These are phyloP conservation scores for Gallinago paraguaiae DNA, from an alignment of 2,113 vertebrate genomes.

Conservation along the genomic window DNA sequence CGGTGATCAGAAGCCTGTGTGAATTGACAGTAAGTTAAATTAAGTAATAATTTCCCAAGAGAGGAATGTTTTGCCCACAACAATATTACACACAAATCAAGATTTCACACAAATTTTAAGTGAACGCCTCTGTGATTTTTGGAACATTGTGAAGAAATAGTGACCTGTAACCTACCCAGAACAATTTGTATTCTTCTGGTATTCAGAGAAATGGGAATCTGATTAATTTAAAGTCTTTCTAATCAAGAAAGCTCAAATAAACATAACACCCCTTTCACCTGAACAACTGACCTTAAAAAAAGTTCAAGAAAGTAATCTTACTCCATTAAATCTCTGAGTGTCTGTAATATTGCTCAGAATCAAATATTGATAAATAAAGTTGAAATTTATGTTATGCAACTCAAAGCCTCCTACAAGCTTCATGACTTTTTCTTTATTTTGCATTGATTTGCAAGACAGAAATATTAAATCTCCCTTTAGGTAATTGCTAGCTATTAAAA, in stretches of 20 bases:
- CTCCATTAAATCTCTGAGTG: neutral
- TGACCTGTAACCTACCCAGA: neutral
- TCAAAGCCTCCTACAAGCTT: neutral
- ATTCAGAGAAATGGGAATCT: neutral
- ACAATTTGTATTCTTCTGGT: neutral
- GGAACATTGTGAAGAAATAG: neutral
- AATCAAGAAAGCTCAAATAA: neutral
- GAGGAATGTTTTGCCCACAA: neutral
- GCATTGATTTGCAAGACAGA: neutral
- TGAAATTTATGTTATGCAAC: neutral
- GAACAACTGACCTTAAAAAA: neutral
- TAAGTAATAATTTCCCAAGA: neutral
- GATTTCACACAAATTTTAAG: neutral
- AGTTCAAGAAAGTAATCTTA: neutral
- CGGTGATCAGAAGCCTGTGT: neutral
- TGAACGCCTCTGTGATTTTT: neutral
- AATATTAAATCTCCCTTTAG: neutral
- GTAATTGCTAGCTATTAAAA: neutral
- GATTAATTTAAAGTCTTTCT: neutral
- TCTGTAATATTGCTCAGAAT: neutral
- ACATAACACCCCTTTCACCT: neutral
- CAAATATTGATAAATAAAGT: neutral
- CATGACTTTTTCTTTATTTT: neutral
- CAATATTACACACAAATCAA: neutral
- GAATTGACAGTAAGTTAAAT: neutral